Evolutionary conservation across 1,140 invertebrate species (phyloP).

Genomic region (Chironomus striatipennis): DNA sequence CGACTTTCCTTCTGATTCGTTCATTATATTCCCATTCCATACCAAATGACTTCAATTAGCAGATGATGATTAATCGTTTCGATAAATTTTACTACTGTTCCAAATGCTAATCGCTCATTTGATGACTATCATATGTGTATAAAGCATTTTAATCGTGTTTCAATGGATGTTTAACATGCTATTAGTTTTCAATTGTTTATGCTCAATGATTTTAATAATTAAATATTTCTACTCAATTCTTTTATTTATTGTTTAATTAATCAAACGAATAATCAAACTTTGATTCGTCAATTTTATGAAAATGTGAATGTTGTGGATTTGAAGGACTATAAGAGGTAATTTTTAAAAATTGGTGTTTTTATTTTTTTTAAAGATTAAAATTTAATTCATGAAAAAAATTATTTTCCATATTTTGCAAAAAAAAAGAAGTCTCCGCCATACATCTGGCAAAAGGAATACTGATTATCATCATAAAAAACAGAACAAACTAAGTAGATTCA

Average conservation of each 20-base stretch:
- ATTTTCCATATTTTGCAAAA: neutral
- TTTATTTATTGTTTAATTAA: too few species aligned
- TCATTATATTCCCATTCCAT: neutral
- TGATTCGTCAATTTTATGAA: too few species aligned
- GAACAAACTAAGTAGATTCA: neutral
- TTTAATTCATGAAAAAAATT: neutral
- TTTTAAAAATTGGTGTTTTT: too few species aligned
- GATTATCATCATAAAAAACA: neutral
- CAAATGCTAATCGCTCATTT: neutral
- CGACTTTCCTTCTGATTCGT: too few species aligned
- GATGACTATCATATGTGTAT: neutral
- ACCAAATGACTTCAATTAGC: neutral
- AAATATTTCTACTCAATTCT: too few species aligned
- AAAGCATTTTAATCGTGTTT: too few species aligned
- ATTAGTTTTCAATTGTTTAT: neutral
- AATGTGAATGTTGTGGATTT: too few species aligned
- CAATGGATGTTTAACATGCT: neutral
- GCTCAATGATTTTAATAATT: too few species aligned
- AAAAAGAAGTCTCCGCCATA: too few species aligned
- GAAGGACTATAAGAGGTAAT: too few species aligned
- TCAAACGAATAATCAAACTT: too few species aligned
- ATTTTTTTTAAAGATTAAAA: too few species aligned
- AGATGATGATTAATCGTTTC: constrained; percentile 3
- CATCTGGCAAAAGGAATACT: neutral
- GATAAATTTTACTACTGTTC: neutral